Base-by-base conservation (phyloP, 1,140 invertebrate species). In the Stenopsyche tienmushanensis region DNA sequence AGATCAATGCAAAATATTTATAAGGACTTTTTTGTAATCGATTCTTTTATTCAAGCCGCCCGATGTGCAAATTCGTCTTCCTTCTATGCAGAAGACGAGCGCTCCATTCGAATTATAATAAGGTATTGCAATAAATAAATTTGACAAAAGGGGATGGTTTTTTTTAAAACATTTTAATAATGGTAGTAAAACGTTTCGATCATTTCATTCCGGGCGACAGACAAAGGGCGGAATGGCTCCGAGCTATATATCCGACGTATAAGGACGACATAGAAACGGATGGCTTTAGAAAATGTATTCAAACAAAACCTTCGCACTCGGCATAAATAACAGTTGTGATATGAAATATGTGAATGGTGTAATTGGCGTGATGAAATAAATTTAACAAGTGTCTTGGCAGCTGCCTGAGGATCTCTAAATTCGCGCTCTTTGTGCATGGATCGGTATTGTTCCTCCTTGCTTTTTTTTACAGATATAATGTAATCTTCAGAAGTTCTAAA, bases 291-390 rank as follows among this genome's bases (percentile, higher is more conserved):
- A 62, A 62, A 62, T 34, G 45, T 39, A 34, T 50, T 41, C 42
- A 64, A 50, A 26, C 26, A 54, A 54, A 26, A 44, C 34, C 17
- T 64, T 64, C 47, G 13, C 41, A 13, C 39, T 1, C 41, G 41
- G 53, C 60, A 67, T 67, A 59, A 13, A 26, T 57, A 54, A 67
- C 39, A 44, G 39, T n/a, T n/a, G n/a, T n/a, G n/a, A n/a, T n/a
- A n/a, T n/a, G n/a, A n/a, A n/a, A 21, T 20, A 50, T 34, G 50
- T 49, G 57, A 55, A 49, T 53, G 23, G 50, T n/a, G 54, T 67
- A 64, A 67, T 67, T 59, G 66, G 60, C 66, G 66, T 68, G 66
- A 68, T 68, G 47, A 39, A 34, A 68, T 68, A 68, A 64, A 64
- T 68, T 47, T 57, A 68, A 60, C 66, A 68, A 68, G 66, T 68